Base-by-base conservation (phyloP, 2,888 invertebrate genomes). In the Drosophila neotestacea region DNA sequence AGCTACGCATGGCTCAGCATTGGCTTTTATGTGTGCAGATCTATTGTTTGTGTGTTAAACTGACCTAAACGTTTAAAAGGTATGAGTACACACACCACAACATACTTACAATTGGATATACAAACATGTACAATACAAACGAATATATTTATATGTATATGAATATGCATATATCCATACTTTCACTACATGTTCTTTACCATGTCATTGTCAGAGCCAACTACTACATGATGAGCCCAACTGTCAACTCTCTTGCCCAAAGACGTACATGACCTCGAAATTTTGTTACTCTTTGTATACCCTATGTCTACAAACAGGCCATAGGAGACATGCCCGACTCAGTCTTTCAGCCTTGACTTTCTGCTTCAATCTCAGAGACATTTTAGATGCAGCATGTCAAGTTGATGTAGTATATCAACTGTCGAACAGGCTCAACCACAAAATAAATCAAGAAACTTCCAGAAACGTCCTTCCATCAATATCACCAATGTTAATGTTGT, bases 31-130 rank as follows among this genome's bases (percentile, higher is more conserved):
- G 47, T 47, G 46, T 34, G 56, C 46, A 39, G 34, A 39, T 38
- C 47, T 39, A 56, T 63, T 63, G 56, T 63, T 63, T 63, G 62
- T 63, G 13, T 56, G 62, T 63, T 63, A 63, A 63, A 56, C 62
- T 63, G 56, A 56, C 62, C 59, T 59, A 59, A 59, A 59, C 56
- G 47, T 46, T 63, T 28, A 44, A 39, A 10, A 28, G 16, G 42
- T 51, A 27, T 44, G 13, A 36, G 22, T 7, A 16, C 58, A 30
- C 7, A 38, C 11, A 39, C 9, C 46, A 10, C 39, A 9, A 30
- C 0, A 22, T 41, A 28, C 22, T 6, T 16, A 28, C 11, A 13
- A 38, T 22, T 11, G 22, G 0, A 22, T 22, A 42, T 11, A 42
- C 44, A 44, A 28, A 28, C 44, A 44, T 11, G 27, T 6, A n/a